Conservation (phyloP, 2,797 vertebrate genomes). For the Sitta carolinensis region DNA sequence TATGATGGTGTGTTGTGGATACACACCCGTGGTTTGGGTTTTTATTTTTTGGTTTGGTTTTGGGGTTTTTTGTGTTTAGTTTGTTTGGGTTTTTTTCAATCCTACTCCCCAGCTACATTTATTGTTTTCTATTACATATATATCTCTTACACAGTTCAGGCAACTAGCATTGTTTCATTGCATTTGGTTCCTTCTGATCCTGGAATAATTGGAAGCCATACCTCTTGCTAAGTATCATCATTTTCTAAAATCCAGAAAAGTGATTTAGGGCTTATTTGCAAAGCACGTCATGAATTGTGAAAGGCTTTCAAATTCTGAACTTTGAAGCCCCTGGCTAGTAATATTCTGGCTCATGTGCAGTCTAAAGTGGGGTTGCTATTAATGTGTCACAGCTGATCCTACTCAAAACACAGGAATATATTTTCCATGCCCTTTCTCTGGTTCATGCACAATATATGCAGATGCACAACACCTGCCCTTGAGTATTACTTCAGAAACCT, state of each 20-base stretch:
- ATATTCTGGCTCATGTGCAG: neutral
- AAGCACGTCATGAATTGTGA: neutral
- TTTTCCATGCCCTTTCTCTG: neutral
- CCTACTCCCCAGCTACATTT: neutral
- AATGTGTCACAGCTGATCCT: neutral
- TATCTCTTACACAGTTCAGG: neutral
- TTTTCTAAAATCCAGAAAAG: neutral
- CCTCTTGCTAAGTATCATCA: neutral
- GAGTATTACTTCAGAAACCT: neutral
- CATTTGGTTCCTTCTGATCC: neutral
- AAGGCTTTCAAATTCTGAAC: neutral
- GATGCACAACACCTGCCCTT: neutral
- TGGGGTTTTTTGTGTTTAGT: no score
- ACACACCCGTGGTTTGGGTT: no score
- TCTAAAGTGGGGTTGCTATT: neutral
- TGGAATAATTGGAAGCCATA: neutral
- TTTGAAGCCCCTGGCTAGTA: neutral
- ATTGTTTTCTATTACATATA: neutral
- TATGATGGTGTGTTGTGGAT: neutral
- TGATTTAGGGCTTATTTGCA: neutral
- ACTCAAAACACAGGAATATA: neutral
- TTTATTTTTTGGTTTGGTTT: no score
- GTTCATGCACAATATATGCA: neutral
- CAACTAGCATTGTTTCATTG: neutral
- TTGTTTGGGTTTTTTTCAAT: no score